Conservation (phyloP, 2,113 vertebrate species). For the Motacilla alba region DNA sequence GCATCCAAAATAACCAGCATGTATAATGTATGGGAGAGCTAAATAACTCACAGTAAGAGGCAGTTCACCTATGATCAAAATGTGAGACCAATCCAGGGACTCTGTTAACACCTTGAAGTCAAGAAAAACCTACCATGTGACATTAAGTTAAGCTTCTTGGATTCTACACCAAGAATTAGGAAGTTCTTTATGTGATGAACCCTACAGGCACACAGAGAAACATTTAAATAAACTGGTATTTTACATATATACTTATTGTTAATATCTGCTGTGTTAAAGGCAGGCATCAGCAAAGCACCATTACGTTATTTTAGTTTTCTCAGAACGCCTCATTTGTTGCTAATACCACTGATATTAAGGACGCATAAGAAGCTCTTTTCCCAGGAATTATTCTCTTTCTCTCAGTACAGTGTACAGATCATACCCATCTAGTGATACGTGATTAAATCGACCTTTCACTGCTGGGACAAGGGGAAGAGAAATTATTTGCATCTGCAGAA, state of each 20-base stretch:
- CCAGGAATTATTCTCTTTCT: background rate
- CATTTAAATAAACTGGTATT: background rate
- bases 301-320: background rate
- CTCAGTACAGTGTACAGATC: background rate
- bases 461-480: background rate
- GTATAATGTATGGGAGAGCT: background rate
- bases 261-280: background rate
- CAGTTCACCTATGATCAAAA: background rate
- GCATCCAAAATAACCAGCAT: background rate
- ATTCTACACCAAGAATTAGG: background rate
- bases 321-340: background rate
- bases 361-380: background rate
- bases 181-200: background rate
- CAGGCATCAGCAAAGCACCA: slow-evolving; percentile 17
- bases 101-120: background rate
- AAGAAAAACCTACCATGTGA: background rate
- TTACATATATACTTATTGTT: background rate
- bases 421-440: background rate
- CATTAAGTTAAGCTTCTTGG: background rate
- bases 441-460: background rate
- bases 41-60: background rate
- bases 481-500: background rate
- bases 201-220: background rate
- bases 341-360: background rate
- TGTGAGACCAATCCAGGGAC: background rate